Base-by-base conservation (phyloP, 2,888 invertebrate genomes). In the Tenthredo notha region DNA sequence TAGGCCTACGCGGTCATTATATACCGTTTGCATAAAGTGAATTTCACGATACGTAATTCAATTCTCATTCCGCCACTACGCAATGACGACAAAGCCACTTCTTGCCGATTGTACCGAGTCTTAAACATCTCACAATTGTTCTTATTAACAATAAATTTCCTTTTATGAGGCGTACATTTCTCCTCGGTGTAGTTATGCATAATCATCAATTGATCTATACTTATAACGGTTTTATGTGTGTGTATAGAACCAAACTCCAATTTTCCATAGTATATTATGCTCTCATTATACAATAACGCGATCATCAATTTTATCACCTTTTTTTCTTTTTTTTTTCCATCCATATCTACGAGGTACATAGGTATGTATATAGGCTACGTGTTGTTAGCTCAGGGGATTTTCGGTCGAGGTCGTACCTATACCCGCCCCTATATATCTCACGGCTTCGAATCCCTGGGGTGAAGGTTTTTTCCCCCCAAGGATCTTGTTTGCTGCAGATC, bases 371-470 rank as follows among this genome's bases (percentile, higher is more conserved):
- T 21, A 2, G 15, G 25, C 25, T 40, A 47, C 50, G 43, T 43
- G 50, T 54, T 37, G 61, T 18, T 40, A 18, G 58, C 78, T 50
- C 37, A 10, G 40, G 58, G 78, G 58, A 61, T 61, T 78, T 78
- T 37, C 78, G 61, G 78, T 78, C 78, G 78, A 78, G 78, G 78
- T 58, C 78, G 58, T 25, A 78, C 33, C 33, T 15, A 33, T 33
- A 18, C 18, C 25, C 12, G 1, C 25, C 50, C 29, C 18, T 40
- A 29, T 40, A 25, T 72, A 72, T 40, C n/a, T 47, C 15, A 37
- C 37, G 15, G 50, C 50, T 75, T 50, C 15, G 29, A 29, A 43
- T 50, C 75, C 75, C 75, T 29, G 50, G 29, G 75, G 75, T 75
- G 75, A 75, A 75, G 75, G 75, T 50, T 50, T 25, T 25, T 25